Percentiles rank a stretch among this genome's conserved stretches.
phyloP scores from a whole-genome alignment of 1,140 invertebrate genomes.

The Vollenhovia emeryi region DNA sequence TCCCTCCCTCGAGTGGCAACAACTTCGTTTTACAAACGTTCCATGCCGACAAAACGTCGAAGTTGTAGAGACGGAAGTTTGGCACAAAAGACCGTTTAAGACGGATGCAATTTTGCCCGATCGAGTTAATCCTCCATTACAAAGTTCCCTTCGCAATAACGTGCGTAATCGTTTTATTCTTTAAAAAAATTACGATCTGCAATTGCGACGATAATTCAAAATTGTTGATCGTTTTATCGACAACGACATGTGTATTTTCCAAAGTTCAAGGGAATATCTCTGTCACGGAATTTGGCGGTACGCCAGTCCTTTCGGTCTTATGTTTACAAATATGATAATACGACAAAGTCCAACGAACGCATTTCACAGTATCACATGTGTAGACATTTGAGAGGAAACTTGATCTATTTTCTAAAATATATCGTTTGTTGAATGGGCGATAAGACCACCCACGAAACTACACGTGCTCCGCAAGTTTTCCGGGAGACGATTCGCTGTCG shows the following conservation, averaged over 20 bases:
- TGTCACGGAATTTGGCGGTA: not conserved
- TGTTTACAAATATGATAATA: slow-evolving; percentile 31
- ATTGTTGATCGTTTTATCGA: not conserved
- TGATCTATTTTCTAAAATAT: slow-evolving; percentile 50
- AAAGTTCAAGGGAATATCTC: not conserved
- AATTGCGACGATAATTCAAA: not conserved
- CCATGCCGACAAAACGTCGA: slow-evolving; percentile 24
- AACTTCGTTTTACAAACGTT: slow-evolving; percentile 63
- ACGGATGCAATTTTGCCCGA: not conserved
- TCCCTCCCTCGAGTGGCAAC: slow-evolving; percentile 61
- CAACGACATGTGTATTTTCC: not conserved
- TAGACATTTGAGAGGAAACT: slow-evolving; percentile 16
- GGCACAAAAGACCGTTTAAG: slow-evolving; percentile 6
- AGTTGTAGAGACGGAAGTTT: slow-evolving; percentile 33
- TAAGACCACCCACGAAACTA: slow-evolving; percentile 61
- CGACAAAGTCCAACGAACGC: not conserved
- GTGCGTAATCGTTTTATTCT: not conserved
- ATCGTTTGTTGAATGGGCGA: slow-evolving; percentile 38
- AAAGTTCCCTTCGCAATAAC: not conserved
- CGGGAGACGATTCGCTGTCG: slow-evolving; percentile 40
- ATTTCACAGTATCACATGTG: slow-evolving; percentile 2
- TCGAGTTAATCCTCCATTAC: slow-evolving; percentile 12
- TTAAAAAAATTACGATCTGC: not conserved
- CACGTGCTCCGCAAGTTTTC: slow-evolving; percentile 69
- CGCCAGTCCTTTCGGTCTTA: not conserved